A percentile compares a stretch with the other conserved stretches of the same genome.
Conservation (phyloP, 2,797 vertebrate genomes). For the Cyprinella venusta region DNA sequence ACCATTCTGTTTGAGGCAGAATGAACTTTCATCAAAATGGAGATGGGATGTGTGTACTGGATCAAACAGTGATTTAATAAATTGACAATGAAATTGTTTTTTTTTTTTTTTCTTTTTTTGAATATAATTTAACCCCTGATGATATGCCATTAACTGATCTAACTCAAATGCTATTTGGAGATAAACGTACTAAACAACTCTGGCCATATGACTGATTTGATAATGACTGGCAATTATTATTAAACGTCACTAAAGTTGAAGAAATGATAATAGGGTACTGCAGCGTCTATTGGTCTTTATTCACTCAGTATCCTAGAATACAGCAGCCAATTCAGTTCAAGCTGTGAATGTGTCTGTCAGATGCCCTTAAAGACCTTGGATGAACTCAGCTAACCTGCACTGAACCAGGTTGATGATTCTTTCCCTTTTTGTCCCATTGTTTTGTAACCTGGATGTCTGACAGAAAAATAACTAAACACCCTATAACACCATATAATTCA, state of each 20-base stretch:
- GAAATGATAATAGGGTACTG: neutral
- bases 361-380: conserved; percentile 21
- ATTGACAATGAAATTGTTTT: neutral
- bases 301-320: neutral
- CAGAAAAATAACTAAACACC: neutral
- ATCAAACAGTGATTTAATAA: neutral
- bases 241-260: conserved; percentile 10
- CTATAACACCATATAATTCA: neutral
- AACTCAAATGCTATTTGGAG: neutral
- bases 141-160: neutral
- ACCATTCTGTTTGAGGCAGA: neutral
- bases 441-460: neutral
- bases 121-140: neutral
- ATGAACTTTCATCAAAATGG: neutral
- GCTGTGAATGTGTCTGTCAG: neutral
- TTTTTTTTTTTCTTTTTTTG: neutral
- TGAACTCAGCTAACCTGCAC: neutral
- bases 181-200: neutral
- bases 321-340: conserved; percentile 11
- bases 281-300: neutral
- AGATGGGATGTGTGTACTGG: neutral
- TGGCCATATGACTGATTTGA: neutral
- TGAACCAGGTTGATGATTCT: neutral
- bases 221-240: neutral
- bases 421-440: neutral